Conservation (phyloP, 1,140 invertebrate species). For the Hylaeus anthracinus region DNA sequence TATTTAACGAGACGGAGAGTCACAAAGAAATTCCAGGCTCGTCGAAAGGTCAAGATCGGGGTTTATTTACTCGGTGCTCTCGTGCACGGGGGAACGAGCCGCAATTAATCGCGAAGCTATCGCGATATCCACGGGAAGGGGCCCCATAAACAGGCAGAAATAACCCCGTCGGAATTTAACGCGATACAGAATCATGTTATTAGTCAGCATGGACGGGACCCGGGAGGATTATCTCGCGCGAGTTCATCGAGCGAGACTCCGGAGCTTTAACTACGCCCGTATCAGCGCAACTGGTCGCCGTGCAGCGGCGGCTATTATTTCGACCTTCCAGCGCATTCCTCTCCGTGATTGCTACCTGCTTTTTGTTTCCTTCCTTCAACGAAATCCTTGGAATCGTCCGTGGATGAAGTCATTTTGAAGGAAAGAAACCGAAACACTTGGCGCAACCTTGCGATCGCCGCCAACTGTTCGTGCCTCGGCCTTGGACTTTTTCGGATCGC, state of each 20-base stretch:
- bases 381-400: constrained; percentile 60
- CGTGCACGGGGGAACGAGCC: neutral
- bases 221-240: neutral
- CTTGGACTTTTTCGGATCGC: neutral
- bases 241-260: constrained; percentile 10
- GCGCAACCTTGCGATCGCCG: constrained; percentile 38
- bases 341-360: constrained; percentile 56
- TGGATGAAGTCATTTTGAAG: constrained; percentile 63
- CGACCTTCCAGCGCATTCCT: constrained; percentile 60
- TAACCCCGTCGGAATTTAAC: constrained; percentile 59
- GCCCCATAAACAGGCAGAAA: constrained; percentile 50
- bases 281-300: constrained; percentile 8
- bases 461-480: neutral
- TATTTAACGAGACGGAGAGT: constrained; percentile 17
- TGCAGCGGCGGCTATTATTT: constrained; percentile 52
- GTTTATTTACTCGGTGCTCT: constrained; percentile 51
- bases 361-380: constrained; percentile 59
- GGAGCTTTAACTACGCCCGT: neutral
- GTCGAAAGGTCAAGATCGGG: constrained; percentile 62
- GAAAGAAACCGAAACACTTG: constrained; percentile 32
- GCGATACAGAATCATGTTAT: constrained; percentile 35
- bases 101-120: constrained; percentile 59
- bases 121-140: constrained; percentile 40
- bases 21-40: constrained; percentile 47
- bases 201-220: constrained; percentile 23